Conservation (phyloP, 2,113 vertebrate species). For the Pomatostomus ruficeps region DNA sequence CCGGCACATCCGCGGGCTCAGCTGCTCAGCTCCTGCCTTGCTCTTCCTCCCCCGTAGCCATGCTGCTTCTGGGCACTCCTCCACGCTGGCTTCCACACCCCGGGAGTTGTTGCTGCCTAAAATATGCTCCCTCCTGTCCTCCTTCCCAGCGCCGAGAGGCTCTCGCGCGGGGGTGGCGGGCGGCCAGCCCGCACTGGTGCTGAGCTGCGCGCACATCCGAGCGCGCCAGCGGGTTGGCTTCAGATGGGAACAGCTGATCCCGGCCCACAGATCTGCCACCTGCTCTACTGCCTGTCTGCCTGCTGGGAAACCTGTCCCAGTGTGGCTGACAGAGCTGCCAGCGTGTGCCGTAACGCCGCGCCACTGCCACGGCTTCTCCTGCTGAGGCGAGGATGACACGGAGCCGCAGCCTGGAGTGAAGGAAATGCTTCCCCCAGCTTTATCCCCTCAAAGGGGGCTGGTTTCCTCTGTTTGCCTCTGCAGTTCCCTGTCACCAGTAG, state of each 20-base stretch:
- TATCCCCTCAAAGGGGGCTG: background rate
- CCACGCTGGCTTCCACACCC: background rate
- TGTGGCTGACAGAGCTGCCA: background rate
- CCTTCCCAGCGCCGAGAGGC: background rate
- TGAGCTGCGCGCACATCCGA: background rate
- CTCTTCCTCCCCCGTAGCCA: background rate
- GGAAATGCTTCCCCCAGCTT: background rate
- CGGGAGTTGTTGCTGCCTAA: background rate
- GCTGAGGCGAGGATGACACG: rapidly evolving
- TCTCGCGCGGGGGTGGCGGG: background rate
- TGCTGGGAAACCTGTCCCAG: background rate
- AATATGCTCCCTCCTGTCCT: background rate
- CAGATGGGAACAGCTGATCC: constrained; percentile 31
- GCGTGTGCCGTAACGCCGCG: rapidly evolving
- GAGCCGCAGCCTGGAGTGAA: rapidly evolving
- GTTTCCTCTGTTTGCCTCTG: background rate
- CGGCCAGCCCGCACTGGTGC: background rate
- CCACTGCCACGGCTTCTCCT: rapidly evolving
- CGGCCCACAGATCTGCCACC: background rate
- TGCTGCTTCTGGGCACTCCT: background rate
- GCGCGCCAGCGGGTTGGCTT: background rate
- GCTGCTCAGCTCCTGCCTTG: background rate
- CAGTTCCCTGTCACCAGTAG: rapidly evolving
- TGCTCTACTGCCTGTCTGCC: background rate
- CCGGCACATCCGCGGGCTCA: rapidly evolving